Percentiles rank a stretch among this genome's conserved stretches.
Conservation (phyloP, 2,797 vertebrate genomes). For the Natrix natrix region DNA sequence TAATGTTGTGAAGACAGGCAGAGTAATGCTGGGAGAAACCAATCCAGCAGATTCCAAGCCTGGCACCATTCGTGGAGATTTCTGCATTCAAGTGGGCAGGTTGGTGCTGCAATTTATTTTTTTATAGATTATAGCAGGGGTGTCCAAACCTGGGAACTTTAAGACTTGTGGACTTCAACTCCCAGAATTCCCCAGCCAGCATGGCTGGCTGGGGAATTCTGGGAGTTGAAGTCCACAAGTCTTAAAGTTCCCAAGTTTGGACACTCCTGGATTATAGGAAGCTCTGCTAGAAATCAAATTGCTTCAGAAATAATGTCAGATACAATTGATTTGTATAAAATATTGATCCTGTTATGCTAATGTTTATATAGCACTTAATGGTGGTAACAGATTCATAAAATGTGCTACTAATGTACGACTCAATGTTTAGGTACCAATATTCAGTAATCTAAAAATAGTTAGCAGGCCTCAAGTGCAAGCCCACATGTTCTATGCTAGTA, state of each 20-base stretch:
- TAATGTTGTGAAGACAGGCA: slow-evolving; percentile 85
- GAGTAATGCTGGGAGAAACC: slow-evolving; percentile 91
- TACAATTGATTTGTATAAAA: background rate
- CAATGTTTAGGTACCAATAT: background rate
- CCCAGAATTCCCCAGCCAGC: too few species aligned
- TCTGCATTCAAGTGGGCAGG: slow-evolving; percentile 90
- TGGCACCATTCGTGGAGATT: slow-evolving; percentile 92
- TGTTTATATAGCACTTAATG: background rate
- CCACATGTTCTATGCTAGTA: background rate
- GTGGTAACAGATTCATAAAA: background rate
- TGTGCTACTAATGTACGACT: background rate
- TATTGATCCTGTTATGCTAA: background rate
- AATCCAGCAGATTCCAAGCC: slow-evolving; percentile 90
- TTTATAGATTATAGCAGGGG: background rate
- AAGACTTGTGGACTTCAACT: too few species aligned
- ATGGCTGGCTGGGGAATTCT: too few species aligned
- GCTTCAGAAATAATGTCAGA: background rate
- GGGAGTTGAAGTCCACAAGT: too few species aligned
- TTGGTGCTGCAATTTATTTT: slow-evolving; percentile 59
- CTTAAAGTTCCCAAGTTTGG: too few species aligned
- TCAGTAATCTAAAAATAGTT: background rate
- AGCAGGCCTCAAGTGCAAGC: background rate
- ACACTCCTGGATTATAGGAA: too few species aligned
- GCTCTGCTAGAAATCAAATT: background rate
- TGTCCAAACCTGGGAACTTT: too few species aligned